phyloP scores from a whole-genome alignment of 2,888 invertebrate genomes.

The Andricus quercusramuli region DNA sequence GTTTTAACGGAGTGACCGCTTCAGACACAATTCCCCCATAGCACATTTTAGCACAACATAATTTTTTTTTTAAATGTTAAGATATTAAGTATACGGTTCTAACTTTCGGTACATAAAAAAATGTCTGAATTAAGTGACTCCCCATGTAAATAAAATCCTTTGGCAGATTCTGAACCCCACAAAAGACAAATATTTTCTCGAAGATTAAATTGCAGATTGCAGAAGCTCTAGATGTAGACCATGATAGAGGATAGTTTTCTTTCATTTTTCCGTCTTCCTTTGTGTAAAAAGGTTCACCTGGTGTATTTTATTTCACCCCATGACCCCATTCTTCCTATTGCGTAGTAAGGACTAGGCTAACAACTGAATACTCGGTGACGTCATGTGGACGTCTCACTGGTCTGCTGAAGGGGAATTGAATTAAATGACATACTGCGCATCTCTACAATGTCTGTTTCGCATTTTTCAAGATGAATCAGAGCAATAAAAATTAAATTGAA shows the following conservation, averaged over 20 bases:
- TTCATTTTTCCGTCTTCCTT: not conserved
- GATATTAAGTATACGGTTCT: no score
- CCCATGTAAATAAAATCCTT: no score
- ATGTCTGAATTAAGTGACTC: no score
- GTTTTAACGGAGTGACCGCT: no score
- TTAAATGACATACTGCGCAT: not conserved
- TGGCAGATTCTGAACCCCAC: not conserved
- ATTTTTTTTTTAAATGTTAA: no score
- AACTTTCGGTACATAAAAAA: no score
- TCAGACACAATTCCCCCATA: no score
- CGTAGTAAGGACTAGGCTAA: slow-evolving; percentile 32
- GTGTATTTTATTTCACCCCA: slow-evolving; percentile 18
- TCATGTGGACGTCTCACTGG: not conserved
- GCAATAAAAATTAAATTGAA: no score
- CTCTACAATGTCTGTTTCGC: not conserved
- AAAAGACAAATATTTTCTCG: not conserved
- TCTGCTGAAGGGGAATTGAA: not conserved
- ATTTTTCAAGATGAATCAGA: no score
- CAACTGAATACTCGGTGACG: slow-evolving; percentile 26
- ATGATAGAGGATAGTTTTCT: not conserved
- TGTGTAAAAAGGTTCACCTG: not conserved
- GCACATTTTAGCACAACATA: no score
- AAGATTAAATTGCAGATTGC: not conserved
- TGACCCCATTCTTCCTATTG: slow-evolving; percentile 3
- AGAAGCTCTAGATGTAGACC: no score